A percentile compares a stretch with the other conserved stretches of the same genome.
Conservation (phyloP, 2,113 vertebrate species). For the Lampris megalopsis region DNA sequence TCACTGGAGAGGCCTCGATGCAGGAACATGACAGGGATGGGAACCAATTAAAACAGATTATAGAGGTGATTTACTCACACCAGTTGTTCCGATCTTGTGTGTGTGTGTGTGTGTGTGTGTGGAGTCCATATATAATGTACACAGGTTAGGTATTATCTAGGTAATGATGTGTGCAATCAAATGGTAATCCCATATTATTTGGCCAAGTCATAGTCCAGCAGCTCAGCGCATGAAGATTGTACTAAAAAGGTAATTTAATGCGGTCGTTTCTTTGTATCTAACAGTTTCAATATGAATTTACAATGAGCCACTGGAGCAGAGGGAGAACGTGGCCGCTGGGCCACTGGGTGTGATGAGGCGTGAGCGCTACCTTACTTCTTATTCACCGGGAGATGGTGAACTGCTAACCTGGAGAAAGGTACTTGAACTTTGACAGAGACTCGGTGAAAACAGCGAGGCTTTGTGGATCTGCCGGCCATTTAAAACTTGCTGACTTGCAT, state of each 20-base stretch:
- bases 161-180: background rate
- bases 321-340: conserved; percentile 26
- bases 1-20: too few relatives aligned
- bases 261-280: background rate
- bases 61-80: too few relatives aligned
- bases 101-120: too few relatives aligned
- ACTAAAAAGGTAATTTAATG: conserved; percentile 23
- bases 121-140: background rate
- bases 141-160: background rate
- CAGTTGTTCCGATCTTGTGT: too few relatives aligned
- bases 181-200: background rate
- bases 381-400: conserved; percentile 37
- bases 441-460: conserved; percentile 27
- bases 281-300: conserved; percentile 14
- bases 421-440: conserved; percentile 47
- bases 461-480: conserved; percentile 35
- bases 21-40: too few relatives aligned
- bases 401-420: conserved; percentile 43
- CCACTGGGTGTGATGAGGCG: conserved; percentile 31
- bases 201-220: too few relatives aligned
- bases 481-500: conserved; percentile 68
- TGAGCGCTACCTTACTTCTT: conserved; percentile 4
- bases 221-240: conserved; percentile 3
- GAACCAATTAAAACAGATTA: too few relatives aligned
- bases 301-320: conserved; percentile 24